Evolutionary conservation across 2,113 vertebrate species (phyloP), one percentile per base, ranked within the genome.

Genomic region (Mungos mungo): DNA sequence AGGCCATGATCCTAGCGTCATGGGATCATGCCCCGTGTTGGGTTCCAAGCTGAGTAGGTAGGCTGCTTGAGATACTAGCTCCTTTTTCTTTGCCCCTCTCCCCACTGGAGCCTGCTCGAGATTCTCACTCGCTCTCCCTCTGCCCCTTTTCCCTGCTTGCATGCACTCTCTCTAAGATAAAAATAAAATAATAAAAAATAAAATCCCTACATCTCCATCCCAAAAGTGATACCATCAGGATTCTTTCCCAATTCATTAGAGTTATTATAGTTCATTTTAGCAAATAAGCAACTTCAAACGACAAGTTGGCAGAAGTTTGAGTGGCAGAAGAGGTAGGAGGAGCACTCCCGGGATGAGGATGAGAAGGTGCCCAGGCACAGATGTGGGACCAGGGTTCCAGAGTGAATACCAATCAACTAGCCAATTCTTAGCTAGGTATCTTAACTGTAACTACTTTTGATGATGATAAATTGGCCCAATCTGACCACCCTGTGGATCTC

Each of bases 261-360:
- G 7, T 79, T 92, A 86, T 15, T 82, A 38, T 25, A 21, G 7
- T 87, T 89, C 81, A 41, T 33, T 92, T 89, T 89, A 69, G 23
- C 19, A 88, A 87, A 47, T 1, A 88, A 93, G 35, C 65, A 66
- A 88, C 12, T 29, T 60, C 27, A 65, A 54, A 11, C 31, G 54
- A 54, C 35, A 85, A n/a, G 25, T 8, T 86, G 45, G 35, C 3
- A 57, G n/a, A 83, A 63, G 10, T 68, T 60, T 38, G n/a, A 80
- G 13, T 47, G 63, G 45, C 80, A 91, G 38, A 68, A 27, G 9
- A 79, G 31, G 21, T 10, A 52, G 27, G 80, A 7, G 3, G 6
- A 68, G 12, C 3, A 33, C 2, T 45, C 5, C 3, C 21, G 11
- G 2, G 16, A 31, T 47, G 27, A 19, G 29, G 14, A 60, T 68